A percentile compares a stretch with the other conserved stretches of the same genome.
These are phyloP conservation scores for Aurelia sp. DNA, from an alignment of 30 jellyfish, hydroid and myxozoan genomes.

Conservation along the genomic window DNA sequence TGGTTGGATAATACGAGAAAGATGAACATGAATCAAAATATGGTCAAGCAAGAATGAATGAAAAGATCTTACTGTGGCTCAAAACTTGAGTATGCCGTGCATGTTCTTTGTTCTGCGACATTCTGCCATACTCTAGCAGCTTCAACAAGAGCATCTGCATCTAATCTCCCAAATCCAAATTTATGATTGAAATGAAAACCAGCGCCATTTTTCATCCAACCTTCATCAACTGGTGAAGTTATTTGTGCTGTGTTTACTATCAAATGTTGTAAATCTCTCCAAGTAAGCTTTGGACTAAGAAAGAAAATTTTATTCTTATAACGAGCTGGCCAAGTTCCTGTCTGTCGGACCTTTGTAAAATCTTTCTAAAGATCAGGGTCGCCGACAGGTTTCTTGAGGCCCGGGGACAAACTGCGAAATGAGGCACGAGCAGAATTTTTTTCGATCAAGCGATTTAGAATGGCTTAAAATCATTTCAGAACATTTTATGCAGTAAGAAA, in stretches of 20 bases:
- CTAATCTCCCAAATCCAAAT: conserved; percentile 99
- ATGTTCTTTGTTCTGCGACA: conserved; percentile 85
- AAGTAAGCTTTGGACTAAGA: conserved; percentile 82
- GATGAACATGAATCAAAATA: too few species aligned
- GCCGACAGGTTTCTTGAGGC: too few species aligned
- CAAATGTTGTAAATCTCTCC: conserved; percentile 97
- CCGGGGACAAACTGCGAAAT: too few species aligned
- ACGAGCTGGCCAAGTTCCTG: too few species aligned
- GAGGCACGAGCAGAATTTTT: too few species aligned
- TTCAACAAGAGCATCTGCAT: conserved; percentile 93
- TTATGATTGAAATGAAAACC: conserved; percentile 98
- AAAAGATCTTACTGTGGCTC: conserved; percentile 78
- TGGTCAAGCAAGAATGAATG: too few species aligned
- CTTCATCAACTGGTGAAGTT: conserved; percentile 99
- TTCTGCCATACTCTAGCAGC: conserved; percentile 92
- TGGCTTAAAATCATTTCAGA: too few species aligned
- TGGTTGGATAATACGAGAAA: too few species aligned
- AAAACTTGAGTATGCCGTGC: conserved; percentile 93
- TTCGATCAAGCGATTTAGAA: too few species aligned
- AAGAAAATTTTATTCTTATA: not conserved
- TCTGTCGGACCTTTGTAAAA: too few species aligned
- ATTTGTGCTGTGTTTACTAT: conserved; percentile 97
- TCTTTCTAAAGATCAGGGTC: too few species aligned
- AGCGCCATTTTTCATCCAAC: conserved; percentile 99
- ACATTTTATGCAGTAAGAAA: too few species aligned